These are phyloP conservation scores for Bombus pascuorum DNA, from an alignment of 1,140 invertebrate species.

Conservation along the genomic window DNA sequence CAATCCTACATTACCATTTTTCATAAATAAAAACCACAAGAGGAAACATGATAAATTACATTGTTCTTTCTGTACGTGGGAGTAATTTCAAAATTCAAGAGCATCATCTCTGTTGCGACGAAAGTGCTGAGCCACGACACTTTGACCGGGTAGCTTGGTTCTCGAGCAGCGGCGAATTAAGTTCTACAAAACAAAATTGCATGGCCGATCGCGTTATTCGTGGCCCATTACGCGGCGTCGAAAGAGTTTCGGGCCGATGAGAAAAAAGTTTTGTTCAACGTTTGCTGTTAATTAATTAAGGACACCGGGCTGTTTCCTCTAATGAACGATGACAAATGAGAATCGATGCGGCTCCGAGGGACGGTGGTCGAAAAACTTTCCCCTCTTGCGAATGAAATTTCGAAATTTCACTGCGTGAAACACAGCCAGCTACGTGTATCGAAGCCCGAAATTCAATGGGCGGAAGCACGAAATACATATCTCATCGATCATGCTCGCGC, in stretches of 20 bases:
- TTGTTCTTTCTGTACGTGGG: no score
- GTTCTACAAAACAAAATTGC: background rate
- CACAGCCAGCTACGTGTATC: background rate
- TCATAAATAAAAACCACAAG: background rate
- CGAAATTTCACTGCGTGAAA: constrained; percentile 4
- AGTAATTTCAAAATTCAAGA: background rate
- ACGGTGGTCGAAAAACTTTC: constrained; percentile 16
- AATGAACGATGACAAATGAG: constrained; percentile 38
- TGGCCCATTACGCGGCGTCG: constrained; percentile 7
- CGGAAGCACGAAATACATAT: constrained; percentile 36
- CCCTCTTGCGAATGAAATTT: constrained; percentile 3
- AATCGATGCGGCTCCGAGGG: constrained; percentile 27
- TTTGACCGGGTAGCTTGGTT: background rate
- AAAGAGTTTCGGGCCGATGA: background rate
- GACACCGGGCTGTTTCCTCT: background rate
- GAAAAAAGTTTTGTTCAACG: constrained; percentile 14
- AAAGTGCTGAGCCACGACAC: background rate
- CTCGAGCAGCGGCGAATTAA: background rate
- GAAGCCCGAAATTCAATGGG: background rate
- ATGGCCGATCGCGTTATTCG: background rate
- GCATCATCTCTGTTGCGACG: background rate
- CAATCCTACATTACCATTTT: no score
- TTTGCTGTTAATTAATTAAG: constrained; percentile 41
- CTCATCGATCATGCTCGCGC: constrained; percentile 45
- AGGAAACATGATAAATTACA: background rate